Percentiles rank a stretch among this genome's conserved stretches.
These are phyloP conservation scores for Epinephelus awoara DNA, from an alignment of 2,797 vertebrate species.

Conservation along the genomic window DNA sequence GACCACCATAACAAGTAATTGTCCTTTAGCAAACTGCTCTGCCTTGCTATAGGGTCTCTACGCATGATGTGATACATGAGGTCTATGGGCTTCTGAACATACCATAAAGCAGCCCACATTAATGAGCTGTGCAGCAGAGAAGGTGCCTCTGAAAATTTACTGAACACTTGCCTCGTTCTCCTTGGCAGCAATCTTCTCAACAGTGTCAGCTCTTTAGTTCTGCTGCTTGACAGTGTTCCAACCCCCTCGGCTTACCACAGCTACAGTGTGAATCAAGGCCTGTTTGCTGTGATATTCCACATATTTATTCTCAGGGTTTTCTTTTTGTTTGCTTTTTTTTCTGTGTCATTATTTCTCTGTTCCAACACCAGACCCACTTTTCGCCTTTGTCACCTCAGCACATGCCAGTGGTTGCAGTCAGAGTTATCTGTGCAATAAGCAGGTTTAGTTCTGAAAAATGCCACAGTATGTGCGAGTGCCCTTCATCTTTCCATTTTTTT, in stretches of 20 bases:
- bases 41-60: constrained; percentile 25
- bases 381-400: constrained; percentile 30
- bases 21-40: constrained; percentile 35
- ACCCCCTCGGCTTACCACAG: constrained; percentile 42
- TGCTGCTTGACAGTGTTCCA: constrained; percentile 68
- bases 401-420: constrained; percentile 29
- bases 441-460: constrained; percentile 54
- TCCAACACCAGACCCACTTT: constrained; percentile 29
- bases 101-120: constrained; percentile 47
- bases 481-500: constrained; percentile 32
- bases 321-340: not conserved
- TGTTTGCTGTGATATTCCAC: constrained; percentile 55
- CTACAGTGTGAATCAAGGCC: constrained; percentile 46
- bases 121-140: constrained; percentile 55
- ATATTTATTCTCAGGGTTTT: constrained; percentile 41
- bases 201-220: constrained; percentile 69
- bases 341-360: not conserved
- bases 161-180: constrained; percentile 53
- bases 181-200: constrained; percentile 62
- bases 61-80: constrained; percentile 30
- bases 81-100: constrained; percentile 38
- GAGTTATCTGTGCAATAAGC: constrained; percentile 45
- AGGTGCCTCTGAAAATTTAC: constrained; percentile 58
- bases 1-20: constrained; percentile 30
- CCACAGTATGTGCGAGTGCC: constrained; percentile 26